Conservation (phyloP, 35 echinoderm and acorn worm species). For the Apostichopus parvimensis region DNA sequence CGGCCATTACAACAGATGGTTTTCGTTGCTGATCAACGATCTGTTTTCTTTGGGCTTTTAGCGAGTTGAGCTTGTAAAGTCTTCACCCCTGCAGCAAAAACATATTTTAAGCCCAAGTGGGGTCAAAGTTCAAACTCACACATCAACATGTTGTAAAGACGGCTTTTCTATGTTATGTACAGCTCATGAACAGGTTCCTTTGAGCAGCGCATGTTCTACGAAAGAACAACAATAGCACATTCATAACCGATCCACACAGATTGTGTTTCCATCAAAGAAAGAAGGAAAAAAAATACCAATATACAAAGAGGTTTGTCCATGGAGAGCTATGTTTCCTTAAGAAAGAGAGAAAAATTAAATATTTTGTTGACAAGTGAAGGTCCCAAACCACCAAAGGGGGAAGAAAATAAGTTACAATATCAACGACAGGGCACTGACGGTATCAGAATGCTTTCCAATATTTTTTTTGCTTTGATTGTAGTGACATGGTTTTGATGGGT, state of each 20-base stretch:
- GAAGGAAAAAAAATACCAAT: background rate
- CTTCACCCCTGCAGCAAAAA: slow-evolving; percentile 40
- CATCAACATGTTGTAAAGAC: slow-evolving; percentile 15
- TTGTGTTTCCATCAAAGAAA: slow-evolving; percentile 33
- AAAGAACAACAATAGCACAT: slow-evolving; percentile 22
- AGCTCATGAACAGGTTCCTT: background rate
- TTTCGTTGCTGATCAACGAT: slow-evolving; percentile 35
- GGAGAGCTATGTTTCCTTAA: too few species aligned
- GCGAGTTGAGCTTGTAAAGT: slow-evolving; percentile 10
- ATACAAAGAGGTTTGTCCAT: background rate
- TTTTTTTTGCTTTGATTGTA: too few species aligned
- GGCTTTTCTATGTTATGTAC: background rate
- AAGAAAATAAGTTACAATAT: background rate
- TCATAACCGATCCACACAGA: slow-evolving; percentile 6
- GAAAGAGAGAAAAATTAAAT: too few species aligned
- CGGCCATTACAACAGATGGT: slow-evolving; percentile 30
- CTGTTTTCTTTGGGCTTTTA: slow-evolving; percentile 33
- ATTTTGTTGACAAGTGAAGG: background rate
- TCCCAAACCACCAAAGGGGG: slow-evolving; percentile 1
- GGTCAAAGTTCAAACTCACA: slow-evolving; percentile 15
- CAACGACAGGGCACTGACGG: too few species aligned
- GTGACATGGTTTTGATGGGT: too few species aligned
- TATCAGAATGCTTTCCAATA: too few species aligned
- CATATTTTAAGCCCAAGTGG: slow-evolving; percentile 36
- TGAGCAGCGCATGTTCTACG: background rate